Base-by-base conservation (phyloP, 2,888 invertebrate genomes). In the Agelastica alni region DNA sequence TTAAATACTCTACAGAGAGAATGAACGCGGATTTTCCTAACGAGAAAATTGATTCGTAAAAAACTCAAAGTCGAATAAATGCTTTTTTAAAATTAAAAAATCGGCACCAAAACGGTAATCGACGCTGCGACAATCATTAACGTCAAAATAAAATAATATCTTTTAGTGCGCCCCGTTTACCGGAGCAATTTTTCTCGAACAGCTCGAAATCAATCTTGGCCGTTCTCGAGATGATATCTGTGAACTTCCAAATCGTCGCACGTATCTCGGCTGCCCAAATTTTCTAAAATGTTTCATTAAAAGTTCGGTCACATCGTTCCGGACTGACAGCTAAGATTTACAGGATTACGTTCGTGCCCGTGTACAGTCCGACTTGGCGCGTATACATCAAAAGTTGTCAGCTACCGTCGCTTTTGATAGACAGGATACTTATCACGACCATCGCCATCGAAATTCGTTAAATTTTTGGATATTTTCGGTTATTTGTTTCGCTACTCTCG, bases 311-410 rank as follows among this genome's bases (percentile, higher is more conserved):
- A 60, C 67, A 64, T 65, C 64, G 61, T 59, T 52, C 49, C 59
- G 57, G 54, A 57, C 60, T 68, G 70, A 65, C 68, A 67, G 61
- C 53, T 47, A 55, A 69, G 69, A 68, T 69, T 69, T 69, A 69
- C 63, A 65, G 62, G 63, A 64, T 60, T 64, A 61, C 61, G 61
- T 63, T 51, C 56, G 63, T 67, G 68, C 63, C 65, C 67, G 65
- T 66, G 66, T 70, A 66, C 61, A 67, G 66, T 51, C 61, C 62
- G 64, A 61, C 63, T 57, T 59, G 59, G 59, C 59, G 54, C 56
- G 59, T 64, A 70, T 70, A 64, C 67, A 69, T 69, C 70, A 70
- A 65, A 62, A 64, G 66, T 61, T 69, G 68, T 68, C 69, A 69
- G 63, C 68, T 65, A 61, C 66, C 59, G 63, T 61, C 63, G 61